Percentiles rank a stretch among this genome's conserved stretches.
Evolutionary conservation across 2,797 vertebrate species (phyloP).

Genomic region (Lacerta bilineata): DNA sequence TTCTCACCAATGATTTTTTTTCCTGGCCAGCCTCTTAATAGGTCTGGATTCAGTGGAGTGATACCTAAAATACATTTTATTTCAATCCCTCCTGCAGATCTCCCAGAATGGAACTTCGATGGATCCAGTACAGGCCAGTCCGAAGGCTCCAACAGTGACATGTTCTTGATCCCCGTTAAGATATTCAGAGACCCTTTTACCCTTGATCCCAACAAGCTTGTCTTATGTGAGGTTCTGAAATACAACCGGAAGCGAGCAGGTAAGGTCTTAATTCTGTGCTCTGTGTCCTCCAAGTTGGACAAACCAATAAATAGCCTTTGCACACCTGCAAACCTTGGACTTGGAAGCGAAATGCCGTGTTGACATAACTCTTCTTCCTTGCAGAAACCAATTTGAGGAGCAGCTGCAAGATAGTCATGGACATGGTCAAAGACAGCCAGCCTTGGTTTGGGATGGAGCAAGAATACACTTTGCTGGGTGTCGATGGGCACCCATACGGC

Average conservation of each 20-base stretch:
- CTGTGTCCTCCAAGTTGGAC: too few species aligned
- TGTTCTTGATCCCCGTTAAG: slow-evolving; percentile 86
- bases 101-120: slow-evolving; percentile 91
- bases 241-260: slow-evolving; percentile 85
- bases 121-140: slow-evolving; percentile 88
- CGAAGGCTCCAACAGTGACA: slow-evolving; percentile 86
- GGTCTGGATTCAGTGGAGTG: background rate
- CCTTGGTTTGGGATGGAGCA: slow-evolving; percentile 94
- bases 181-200: slow-evolving; percentile 91
- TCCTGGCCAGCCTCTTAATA: background rate
- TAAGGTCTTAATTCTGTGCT: slow-evolving; percentile 56
- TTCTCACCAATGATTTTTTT: background rate
- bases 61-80: background rate
- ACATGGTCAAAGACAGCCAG: slow-evolving; percentile 78
- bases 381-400: slow-evolving; percentile 87
- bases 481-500: slow-evolving; percentile 84
- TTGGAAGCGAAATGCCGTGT: too few species aligned
- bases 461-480: slow-evolving; percentile 87
- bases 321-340: too few species aligned
- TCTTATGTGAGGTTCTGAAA: slow-evolving; percentile 90
- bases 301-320: too few species aligned
- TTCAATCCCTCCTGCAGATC: slow-evolving; percentile 74
- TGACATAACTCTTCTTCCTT: slow-evolving; percentile 6
- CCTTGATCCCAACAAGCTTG: slow-evolving; percentile 91
- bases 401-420: slow-evolving; percentile 85